Percentiles rank a stretch among this genome's conserved stretches.
Evolutionary conservation across 2,113 vertebrate species (phyloP).

Genomic region (Chrysochloris asiatica): DNA sequence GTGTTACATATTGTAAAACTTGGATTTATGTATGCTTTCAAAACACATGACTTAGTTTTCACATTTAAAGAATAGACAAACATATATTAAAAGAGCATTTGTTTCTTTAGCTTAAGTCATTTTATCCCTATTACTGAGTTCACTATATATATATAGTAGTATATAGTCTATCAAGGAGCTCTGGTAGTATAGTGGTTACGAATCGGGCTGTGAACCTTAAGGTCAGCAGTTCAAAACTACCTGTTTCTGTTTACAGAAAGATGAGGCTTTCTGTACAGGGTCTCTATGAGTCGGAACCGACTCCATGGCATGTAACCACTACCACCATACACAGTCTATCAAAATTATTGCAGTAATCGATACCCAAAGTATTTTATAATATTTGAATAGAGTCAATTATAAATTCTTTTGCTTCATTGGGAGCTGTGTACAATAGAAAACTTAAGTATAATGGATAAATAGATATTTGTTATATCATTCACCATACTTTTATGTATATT

Average conservation of each 20-base stretch:
- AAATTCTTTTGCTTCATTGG: not conserved
- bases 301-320: too few species aligned
- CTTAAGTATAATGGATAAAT: not conserved
- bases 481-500: not conserved
- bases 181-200: too few species aligned
- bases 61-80: not conserved
- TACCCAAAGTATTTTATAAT: not conserved
- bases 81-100: not conserved
- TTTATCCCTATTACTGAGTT: not conserved
- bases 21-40: not conserved
- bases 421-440: not conserved
- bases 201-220: too few species aligned
- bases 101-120: not conserved
- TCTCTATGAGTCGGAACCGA: too few species aligned
- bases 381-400: not conserved
- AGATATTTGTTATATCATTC: not conserved
- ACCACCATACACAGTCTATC: not conserved
- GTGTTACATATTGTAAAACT: not conserved
- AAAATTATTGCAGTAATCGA: not conserved
- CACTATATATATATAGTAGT: not conserved
- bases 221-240: too few species aligned
- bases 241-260: too few species aligned
- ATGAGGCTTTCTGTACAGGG: too few species aligned
- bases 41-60: not conserved
- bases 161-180: too few species aligned